Percentiles rank a stretch among this genome's conserved stretches.
Evolutionary conservation across 2,797 vertebrate species (phyloP).

Genomic region (Danio kyathit): DNA sequence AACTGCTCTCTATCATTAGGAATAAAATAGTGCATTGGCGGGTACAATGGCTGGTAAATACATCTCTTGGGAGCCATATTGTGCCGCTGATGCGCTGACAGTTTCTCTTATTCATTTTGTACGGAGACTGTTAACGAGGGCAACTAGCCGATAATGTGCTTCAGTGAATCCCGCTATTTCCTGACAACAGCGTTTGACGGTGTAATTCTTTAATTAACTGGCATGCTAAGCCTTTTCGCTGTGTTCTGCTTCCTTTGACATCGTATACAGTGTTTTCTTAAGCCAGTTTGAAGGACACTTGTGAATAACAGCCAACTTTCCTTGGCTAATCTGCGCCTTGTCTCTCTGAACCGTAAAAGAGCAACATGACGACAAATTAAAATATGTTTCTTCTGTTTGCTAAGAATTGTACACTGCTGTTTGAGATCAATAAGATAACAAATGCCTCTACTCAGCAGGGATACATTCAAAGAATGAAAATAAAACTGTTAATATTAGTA

Average conservation of each 20-base stretch:
- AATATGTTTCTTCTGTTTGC: not conserved
- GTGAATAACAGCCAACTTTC: conserved; percentile 48
- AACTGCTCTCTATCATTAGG: conserved; percentile 12
- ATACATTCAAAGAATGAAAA: not conserved
- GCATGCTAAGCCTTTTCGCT: conserved; percentile 53
- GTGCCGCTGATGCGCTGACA: conserved; percentile 43
- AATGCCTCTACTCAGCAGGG: not conserved
- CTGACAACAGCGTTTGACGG: conserved; percentile 47
- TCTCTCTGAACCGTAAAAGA: conserved; percentile 4
- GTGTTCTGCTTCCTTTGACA: conserved; percentile 31
- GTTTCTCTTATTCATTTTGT: conserved; percentile 51
- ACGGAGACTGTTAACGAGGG: conserved; percentile 26
- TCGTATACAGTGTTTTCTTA: conserved; percentile 30
- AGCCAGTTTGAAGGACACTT: conserved; percentile 52
- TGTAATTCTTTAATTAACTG: conserved; percentile 62
- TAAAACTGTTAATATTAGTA: too few species aligned
- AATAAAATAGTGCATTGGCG: conserved; percentile 20
- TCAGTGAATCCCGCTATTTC: conserved; percentile 22
- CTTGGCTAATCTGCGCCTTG: conserved; percentile 33
- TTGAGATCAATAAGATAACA: not conserved
- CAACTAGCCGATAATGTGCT: conserved; percentile 47
- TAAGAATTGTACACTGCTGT: not conserved
- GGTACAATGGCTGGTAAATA: conserved; percentile 33
- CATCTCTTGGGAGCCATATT: conserved; percentile 11
- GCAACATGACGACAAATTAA: conserved; percentile 1